Base-by-base conservation (phyloP, 1,140 invertebrate genomes). In the Neelides sp. region DNA sequence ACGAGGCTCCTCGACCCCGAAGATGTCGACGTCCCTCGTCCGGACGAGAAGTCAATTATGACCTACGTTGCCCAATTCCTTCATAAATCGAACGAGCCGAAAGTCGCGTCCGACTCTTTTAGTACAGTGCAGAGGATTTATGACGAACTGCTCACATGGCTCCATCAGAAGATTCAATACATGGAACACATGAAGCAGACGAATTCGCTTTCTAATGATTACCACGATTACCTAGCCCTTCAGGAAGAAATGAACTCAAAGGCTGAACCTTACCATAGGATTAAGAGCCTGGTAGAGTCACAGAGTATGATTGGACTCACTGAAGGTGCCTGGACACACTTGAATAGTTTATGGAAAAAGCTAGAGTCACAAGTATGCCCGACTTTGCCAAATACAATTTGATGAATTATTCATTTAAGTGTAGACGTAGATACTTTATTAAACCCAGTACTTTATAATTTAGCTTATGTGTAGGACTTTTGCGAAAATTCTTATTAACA, bases 21-120 rank as follows among this genome's bases (percentile, higher is more conserved):
- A 74, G 95, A 99, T 71, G 90, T 99, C 23, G 91, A 98, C 71
- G 91, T 96, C 12, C 81, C 86, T 13, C 85, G 87, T 64, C 95
- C 95, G 7, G 95, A 98, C 69, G 94, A 98, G 65, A 89, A 92
- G 68, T 97, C 91, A 27, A 89, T 99, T 56, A 98, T 99, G 91
- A 98, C 95, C 24, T 99, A 99, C 68, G 91, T 98, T 35, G 92
- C 95, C 30, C 92, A 98, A 72, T 98, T 98, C 70, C 73, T 98
- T 55, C 88, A 96, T 66, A 91, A 91, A 70, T 95, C 92, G 69
- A 84, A 85, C 17, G 85, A 88, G 69, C 82, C 83, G 28, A 50
- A n/a, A 59, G 63, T 52, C 60, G 64, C 74, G 53, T 71, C 72
- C 4, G 80, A 83, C 60, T 78, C 80, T 17, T 78, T 85, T 32